Conservation (phyloP, 2,113 vertebrate species). For the Passer domesticus region DNA sequence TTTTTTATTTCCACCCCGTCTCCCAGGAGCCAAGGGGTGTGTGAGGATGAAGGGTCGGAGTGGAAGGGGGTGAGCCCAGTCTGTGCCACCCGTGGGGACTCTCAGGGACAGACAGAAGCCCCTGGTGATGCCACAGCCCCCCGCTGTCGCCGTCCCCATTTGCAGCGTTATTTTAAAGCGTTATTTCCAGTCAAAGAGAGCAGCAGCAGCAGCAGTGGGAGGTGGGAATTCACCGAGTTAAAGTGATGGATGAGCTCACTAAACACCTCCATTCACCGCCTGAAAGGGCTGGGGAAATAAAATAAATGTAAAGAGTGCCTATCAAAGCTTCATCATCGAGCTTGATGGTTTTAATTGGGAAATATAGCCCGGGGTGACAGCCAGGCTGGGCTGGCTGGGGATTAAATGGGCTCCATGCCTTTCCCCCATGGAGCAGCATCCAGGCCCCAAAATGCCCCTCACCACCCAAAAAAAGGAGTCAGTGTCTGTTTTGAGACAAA, state of each 20-base stretch:
- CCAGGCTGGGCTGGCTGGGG: not conserved
- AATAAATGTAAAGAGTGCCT: not conserved
- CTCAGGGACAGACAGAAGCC: fast-evolving
- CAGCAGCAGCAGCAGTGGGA: not conserved
- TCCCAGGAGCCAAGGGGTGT: not conserved
- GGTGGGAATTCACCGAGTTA: not conserved
- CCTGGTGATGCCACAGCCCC: not conserved
- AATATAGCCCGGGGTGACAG: not conserved
- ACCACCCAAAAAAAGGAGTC: not conserved
- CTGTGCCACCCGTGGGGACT: not conserved
- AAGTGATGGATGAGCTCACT: conserved; percentile 25
- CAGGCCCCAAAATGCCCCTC: not conserved
- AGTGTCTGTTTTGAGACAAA: not conserved
- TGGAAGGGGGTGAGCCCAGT: not conserved
- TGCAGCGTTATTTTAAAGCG: not conserved
- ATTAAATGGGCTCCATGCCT: not conserved
- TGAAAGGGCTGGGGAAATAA: not conserved
- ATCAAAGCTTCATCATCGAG: not conserved
- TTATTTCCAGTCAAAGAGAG: not conserved
- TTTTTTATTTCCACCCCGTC: not conserved
- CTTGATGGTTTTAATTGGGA: not conserved
- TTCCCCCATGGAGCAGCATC: not conserved
- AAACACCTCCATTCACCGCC: not conserved
- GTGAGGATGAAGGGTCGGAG: not conserved
- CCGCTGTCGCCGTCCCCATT: not conserved